These are phyloP conservation scores for Antrozous pallidus DNA, from an alignment of 2,797 vertebrate genomes.

Conservation along the genomic window DNA sequence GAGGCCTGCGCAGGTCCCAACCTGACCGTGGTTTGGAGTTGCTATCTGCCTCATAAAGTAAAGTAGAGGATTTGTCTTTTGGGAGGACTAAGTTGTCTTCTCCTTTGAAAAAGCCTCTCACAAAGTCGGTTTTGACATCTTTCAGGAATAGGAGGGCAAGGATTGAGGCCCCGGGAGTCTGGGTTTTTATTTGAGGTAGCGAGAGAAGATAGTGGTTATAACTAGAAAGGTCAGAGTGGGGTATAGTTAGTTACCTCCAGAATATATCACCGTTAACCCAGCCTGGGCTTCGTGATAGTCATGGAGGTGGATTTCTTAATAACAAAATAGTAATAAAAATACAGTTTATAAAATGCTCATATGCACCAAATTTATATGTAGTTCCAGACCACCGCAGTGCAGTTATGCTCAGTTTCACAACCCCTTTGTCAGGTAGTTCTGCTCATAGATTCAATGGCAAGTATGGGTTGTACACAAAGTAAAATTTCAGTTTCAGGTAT, in stretches of 20 bases:
- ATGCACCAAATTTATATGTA: neutral
- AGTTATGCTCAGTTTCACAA: fast-evolving
- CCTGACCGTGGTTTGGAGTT: neutral
- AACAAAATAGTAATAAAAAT: neutral
- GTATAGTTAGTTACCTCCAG: neutral
- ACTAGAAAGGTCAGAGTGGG: neutral
- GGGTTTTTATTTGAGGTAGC: neutral
- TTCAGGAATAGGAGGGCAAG: neutral
- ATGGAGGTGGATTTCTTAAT: neutral
- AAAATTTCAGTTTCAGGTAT: neutral
- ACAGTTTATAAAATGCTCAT: neutral
- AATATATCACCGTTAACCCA: neutral
- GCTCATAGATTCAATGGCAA: neutral
- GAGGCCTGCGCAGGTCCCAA: neutral
- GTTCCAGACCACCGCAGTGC: neutral
- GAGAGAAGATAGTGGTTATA: neutral
- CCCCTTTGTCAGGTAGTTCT: neutral
- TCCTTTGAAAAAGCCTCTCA: neutral
- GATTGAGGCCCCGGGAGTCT: neutral
- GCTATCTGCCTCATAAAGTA: slow-evolving; percentile 8
- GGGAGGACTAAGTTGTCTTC: neutral
- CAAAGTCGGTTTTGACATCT: neutral
- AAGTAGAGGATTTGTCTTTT: neutral
- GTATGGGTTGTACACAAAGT: neutral
- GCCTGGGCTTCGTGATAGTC: neutral